Base-by-base conservation (phyloP, 2,113 vertebrate species). In the Phrynocephalus versicolor region DNA sequence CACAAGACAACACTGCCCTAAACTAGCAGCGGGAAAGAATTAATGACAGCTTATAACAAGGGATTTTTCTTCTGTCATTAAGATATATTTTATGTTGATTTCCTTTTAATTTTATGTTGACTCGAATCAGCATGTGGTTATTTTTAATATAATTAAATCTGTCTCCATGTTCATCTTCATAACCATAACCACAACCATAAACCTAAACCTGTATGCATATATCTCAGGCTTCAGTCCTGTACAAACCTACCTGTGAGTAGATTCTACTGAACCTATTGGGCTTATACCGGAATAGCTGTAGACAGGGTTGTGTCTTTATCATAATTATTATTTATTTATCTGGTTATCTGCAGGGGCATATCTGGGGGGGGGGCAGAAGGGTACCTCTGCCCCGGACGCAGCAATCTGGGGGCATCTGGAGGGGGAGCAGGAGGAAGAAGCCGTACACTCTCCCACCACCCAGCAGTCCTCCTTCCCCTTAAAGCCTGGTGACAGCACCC, bases 21-120 rank as follows among this genome's bases (percentile, higher is more conserved):
- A 88, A 94, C 93, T 94, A 94, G 91, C 86, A 80, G 89, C 83
- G 89, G 87, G 90, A 90, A 74, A 91, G 69, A 78, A 93, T 62
- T 90, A 85, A 90, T 69, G 80, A 89, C 88, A 90, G 82, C 86
- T 86, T 88, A 81, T 86, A 93, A 92, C 89, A 92, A 91, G 92
- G 86, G 64, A 79, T 64, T 91, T 90, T 94, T 91, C 88, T 92
- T 89, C 88, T 91, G 85, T 60, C 70, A 80, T 92, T 93, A 87
- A n/a, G 88, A 87, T 1, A 65, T 62, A 27, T 89, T 90, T 72
- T 88, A 89, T 92, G 88, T 91, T 82, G 82, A 94, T 92, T 94
- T 89, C 70, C 78, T 90, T 93, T 91, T 88, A 85, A 94, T 92
- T 94, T 88, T 70, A 84, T 90, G 91, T 92, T 88, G 78, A 84